Evolutionary conservation across 92 coral and sea anemone genomes (phyloP).

Genomic region (Phymanthus crucifer): DNA sequence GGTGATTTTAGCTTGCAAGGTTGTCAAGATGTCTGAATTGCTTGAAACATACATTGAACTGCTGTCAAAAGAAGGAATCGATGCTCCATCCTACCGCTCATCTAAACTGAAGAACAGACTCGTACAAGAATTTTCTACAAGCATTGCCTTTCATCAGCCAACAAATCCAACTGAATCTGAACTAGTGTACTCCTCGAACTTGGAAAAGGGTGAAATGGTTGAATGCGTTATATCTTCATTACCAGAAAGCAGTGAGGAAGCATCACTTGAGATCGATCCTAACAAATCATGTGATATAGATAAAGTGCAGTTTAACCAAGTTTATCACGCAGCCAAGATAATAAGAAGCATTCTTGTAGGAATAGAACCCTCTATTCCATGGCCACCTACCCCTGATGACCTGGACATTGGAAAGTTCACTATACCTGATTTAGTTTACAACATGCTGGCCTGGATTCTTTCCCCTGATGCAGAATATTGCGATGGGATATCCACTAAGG

Average conservation of each 20-base stretch:
- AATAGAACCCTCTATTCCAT: slow-evolving; percentile 47
- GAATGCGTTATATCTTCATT: slow-evolving; percentile 27
- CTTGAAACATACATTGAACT: slow-evolving; percentile 28
- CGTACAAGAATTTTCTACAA: slow-evolving; percentile 30
- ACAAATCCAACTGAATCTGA: slow-evolving; percentile 39
- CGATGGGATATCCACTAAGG: slow-evolving; percentile 18
- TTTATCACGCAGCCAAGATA: slow-evolving; percentile 47
- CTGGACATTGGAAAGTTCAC: too few species aligned
- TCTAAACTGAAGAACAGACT: slow-evolving; percentile 55
- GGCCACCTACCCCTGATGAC: slow-evolving; percentile 54
- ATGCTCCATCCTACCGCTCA: slow-evolving; percentile 49
- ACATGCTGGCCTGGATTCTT: slow-evolving; percentile 44
- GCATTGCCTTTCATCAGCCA: slow-evolving; percentile 47
- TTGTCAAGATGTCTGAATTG: slow-evolving; percentile 50
- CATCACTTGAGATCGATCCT: slow-evolving; percentile 27
- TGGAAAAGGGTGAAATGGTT: slow-evolving; percentile 47
- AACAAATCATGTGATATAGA: slow-evolving; percentile 14
- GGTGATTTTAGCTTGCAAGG: slow-evolving; percentile 40
- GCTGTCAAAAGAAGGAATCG: not conserved
- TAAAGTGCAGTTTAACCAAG: slow-evolving; percentile 14
- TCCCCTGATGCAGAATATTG: slow-evolving; percentile 28
- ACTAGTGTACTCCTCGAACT: slow-evolving; percentile 47
- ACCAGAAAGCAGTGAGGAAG: slow-evolving; percentile 29
- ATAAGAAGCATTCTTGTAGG: slow-evolving; percentile 40
- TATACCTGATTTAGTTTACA: slow-evolving; percentile 11